Conservation (phyloP, 1,140 invertebrate genomes). For the Drosophila kikkawai region DNA sequence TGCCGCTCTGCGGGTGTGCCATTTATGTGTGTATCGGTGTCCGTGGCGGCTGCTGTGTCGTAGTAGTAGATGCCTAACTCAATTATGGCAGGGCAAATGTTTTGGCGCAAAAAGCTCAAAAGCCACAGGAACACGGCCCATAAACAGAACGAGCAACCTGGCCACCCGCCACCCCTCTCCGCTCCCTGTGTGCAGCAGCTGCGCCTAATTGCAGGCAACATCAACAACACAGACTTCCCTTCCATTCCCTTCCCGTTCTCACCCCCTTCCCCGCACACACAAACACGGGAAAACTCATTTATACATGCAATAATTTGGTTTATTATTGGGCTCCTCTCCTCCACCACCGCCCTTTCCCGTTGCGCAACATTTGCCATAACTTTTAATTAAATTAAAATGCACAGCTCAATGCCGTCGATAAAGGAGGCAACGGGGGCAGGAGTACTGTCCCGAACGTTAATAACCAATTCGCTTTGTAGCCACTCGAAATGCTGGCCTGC, state of each 20-base stretch:
- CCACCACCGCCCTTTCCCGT: constrained; percentile 38
- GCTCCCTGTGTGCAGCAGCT: constrained; percentile 52
- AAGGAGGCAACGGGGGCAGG: background rate
- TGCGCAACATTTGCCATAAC: constrained; percentile 78
- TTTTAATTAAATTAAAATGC: constrained; percentile 83
- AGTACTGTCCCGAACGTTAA: constrained; percentile 52
- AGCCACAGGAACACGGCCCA: constrained; percentile 70
- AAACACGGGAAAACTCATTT: constrained; percentile 72
- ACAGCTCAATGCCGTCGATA: constrained; percentile 65
- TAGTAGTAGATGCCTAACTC: constrained; percentile 70
- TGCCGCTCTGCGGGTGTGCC: background rate
- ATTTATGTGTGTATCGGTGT: background rate
- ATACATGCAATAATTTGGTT: constrained; percentile 83
- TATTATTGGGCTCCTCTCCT: constrained; percentile 69
- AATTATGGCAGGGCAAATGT: constrained; percentile 76
- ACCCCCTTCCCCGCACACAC: constrained; percentile 9
- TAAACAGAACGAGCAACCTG: constrained; percentile 51
- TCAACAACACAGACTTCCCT: constrained; percentile 31
- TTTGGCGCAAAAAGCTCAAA: constrained; percentile 78
- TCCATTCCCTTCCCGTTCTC: background rate
- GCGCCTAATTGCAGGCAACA: constrained; percentile 78
- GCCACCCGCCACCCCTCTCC: background rate
- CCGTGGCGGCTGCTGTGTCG: constrained; percentile 18
- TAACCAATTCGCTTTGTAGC: constrained; percentile 80
- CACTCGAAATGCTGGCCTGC: constrained; percentile 46